Percentiles rank a stretch among this genome's conserved stretches.
Evolutionary conservation across 2,797 vertebrate genomes (phyloP).

Genomic region (Parauchenoglanis punctatus): DNA sequence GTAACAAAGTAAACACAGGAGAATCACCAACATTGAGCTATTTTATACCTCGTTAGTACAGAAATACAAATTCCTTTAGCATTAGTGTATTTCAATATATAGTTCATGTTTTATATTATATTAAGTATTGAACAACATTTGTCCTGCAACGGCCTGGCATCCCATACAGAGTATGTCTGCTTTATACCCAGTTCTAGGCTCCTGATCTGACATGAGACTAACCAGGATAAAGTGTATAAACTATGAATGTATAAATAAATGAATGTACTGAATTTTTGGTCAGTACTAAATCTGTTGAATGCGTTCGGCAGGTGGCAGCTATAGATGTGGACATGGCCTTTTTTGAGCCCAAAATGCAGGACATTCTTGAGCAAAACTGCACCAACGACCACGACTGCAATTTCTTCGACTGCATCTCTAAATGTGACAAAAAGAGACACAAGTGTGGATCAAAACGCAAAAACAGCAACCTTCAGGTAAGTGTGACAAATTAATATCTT

Average conservation of each 20-base stretch:
- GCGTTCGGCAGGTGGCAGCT: constrained; percentile 84
- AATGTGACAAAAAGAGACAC: constrained; percentile 77
- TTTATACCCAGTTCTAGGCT: background rate
- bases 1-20: background rate
- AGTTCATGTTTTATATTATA: background rate
- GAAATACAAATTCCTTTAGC: background rate
- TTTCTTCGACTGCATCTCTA: constrained; percentile 96
- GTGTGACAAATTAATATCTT: background rate
- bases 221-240: background rate
- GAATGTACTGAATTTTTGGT: background rate
- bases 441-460: constrained; percentile 82
- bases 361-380: constrained; percentile 95
- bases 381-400: constrained; percentile 90
- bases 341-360: constrained; percentile 97
- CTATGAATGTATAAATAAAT: background rate
- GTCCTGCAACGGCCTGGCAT: background rate
- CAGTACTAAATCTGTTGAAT: background rate
- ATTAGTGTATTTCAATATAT: background rate
- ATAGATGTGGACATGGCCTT: constrained; percentile 99
- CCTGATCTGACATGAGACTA: background rate
- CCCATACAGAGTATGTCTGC: background rate
- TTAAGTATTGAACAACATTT: background rate
- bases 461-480: constrained; percentile 94
- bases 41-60: background rate
- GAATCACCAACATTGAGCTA: background rate